A percentile compares a stretch with the other conserved stretches of the same genome.
phyloP scores from a whole-genome alignment of 2,797 vertebrate species.

The Scyliorhinus canicula region DNA sequence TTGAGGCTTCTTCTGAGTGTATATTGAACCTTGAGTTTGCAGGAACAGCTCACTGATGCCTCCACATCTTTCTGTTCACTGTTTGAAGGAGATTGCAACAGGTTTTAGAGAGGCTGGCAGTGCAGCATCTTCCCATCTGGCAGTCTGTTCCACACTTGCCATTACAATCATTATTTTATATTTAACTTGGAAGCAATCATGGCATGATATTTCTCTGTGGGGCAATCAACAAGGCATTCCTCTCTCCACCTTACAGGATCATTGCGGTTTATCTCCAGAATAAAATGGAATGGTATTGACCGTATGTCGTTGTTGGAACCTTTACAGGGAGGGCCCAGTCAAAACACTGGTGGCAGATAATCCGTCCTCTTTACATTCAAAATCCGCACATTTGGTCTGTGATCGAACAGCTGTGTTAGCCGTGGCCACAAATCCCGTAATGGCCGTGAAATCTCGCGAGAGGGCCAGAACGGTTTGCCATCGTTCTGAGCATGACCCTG shows the following conservation, averaged over 20 bases:
- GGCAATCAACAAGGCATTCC: neutral
- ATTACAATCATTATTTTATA: neutral
- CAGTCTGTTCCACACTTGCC: neutral
- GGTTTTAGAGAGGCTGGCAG: neutral
- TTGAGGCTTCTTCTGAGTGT: neutral
- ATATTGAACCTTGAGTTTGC: neutral
- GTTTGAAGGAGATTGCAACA: neutral
- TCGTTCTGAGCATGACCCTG: too few species aligned
- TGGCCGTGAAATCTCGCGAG: too few species aligned
- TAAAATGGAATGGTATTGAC: neutral
- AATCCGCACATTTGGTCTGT: neutral
- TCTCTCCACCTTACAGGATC: neutral
- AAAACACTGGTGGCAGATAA: neutral
- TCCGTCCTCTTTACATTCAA: neutral
- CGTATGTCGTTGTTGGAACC: neutral
- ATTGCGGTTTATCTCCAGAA: neutral
- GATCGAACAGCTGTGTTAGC: too few species aligned
- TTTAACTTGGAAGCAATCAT: neutral
- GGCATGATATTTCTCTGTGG: neutral
- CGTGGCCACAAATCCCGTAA: too few species aligned
- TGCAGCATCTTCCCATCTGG: neutral
- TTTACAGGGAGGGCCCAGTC: neutral
- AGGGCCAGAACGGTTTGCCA: too few species aligned
- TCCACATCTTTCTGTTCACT: neutral
- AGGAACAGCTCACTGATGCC: neutral